Evolutionary conservation across 53 echinoderm and acorn worm genomes (phyloP).

Genomic region (Paracentrotus lividus): DNA sequence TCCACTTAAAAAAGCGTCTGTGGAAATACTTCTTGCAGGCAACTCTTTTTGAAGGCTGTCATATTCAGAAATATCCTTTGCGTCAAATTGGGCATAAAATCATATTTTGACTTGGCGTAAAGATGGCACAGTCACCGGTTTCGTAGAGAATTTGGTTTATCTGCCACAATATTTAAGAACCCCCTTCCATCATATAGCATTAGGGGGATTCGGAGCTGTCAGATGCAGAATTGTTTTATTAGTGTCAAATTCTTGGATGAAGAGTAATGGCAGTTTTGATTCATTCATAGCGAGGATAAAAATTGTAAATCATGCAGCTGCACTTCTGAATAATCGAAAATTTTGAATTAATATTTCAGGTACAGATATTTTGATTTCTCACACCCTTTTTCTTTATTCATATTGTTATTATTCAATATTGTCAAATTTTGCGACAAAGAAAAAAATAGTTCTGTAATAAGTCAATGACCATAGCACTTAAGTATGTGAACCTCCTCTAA

Average conservation of each 20-base stretch:
- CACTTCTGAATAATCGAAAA: background rate
- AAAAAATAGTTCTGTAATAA: background rate
- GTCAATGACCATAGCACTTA: background rate
- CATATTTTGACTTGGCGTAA: background rate
- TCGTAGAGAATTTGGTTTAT: background rate
- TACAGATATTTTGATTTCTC: background rate
- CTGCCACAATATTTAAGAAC: background rate
- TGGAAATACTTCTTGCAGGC: background rate
- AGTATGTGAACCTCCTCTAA: background rate
- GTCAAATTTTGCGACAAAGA: background rate
- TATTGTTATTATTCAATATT: background rate
- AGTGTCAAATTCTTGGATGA: background rate
- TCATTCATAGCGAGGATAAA: background rate
- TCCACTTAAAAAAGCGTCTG: slow-evolving; percentile 13
- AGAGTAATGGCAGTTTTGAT: background rate
- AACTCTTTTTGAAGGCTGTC: background rate
- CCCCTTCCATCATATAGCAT: slow-evolving; percentile 20
- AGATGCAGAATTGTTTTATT: slow-evolving; percentile 21
- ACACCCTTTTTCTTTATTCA: background rate
- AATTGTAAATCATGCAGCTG: background rate
- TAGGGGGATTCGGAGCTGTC: slow-evolving; percentile 24
- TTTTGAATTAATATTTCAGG: background rate
- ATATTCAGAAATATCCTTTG: background rate
- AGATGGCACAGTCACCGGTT: background rate
- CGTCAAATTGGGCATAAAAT: slow-evolving; percentile 28